Evolutionary conservation across 2,113 vertebrate species (phyloP).

Genomic region (Neofelis nebulosa): DNA sequence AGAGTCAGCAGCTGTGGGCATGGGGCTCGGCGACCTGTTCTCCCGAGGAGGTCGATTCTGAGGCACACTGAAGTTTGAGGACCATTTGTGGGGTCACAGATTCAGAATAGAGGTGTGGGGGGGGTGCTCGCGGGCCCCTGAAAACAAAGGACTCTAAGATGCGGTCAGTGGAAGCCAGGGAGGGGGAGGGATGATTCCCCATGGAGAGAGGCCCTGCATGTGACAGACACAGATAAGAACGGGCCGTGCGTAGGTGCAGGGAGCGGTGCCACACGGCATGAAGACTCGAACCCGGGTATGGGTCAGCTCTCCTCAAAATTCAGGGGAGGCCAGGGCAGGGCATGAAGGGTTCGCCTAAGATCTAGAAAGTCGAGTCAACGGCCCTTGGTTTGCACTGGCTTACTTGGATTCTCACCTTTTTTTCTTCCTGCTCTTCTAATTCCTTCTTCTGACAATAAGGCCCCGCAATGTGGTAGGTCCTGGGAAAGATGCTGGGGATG

Average conservation of each 20-base stretch:
- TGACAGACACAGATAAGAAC: neutral
- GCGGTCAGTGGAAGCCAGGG: rapidly evolving
- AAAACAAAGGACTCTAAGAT: neutral
- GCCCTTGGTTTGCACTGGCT: neutral
- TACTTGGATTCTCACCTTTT: neutral
- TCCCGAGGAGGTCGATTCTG: neutral
- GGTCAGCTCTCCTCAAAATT: neutral
- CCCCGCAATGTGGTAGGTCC: rapidly evolving
- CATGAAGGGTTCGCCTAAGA: rapidly evolving
- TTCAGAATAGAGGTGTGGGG: neutral
- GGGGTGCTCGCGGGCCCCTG: neutral
- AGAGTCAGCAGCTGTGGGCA: neutral
- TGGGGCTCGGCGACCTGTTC: neutral
- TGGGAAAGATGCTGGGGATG: neutral
- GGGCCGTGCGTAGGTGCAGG: neutral
- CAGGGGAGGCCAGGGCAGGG: neutral
- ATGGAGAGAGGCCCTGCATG: neutral
- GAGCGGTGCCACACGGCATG: neutral
- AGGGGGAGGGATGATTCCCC: neutral
- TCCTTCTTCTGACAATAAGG: no score
- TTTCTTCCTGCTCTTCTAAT: neutral
- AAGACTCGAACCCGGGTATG: neutral
- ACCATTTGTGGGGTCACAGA: neutral
- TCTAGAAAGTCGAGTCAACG: rapidly evolving
- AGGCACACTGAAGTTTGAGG: neutral